Base-by-base conservation (phyloP, 2,113 vertebrate genomes). In the Cromileptes altivelis region DNA sequence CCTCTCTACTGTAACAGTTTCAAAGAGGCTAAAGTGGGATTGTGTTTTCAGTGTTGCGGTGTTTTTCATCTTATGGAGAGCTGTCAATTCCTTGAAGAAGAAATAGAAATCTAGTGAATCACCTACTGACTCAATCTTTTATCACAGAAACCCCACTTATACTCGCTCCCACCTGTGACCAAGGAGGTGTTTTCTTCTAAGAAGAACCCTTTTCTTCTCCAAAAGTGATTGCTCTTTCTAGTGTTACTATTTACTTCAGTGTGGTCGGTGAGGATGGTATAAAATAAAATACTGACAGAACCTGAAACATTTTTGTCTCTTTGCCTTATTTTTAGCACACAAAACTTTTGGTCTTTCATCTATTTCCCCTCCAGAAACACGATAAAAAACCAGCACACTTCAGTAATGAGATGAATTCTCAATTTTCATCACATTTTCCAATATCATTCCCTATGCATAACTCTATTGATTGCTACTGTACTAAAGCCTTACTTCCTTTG, bases 161-260 rank as follows among this genome's bases (percentile, higher is more conserved):
- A 6, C 60, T 61, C 3, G 13, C 19, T 60, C 42, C 6, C 45
- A 2, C 49, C 45, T 4, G 0, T 60, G 53, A 80, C 8, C 8
- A 53, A 50, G 21, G 75, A 85, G 70, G 33, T 52, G 58, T 75
- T 88, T 89, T 91, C 85, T 88, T 91, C 87, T 87, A 65, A 90
- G 80, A 91, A 88, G 90, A 88, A 91, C 77, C 68, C 68, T 50
- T 78, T 42, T 10, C 21, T 70, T 64, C 14, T 61, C 11, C 30
- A 47, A n/a, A n/a, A 78, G 42, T 3, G 58, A 56, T 73, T 64
- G 33, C 56, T 80, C 21, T 72, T 75, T 80, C 19, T 40, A 55
- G 8, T 62, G 37, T 60, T n/a, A 40, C 33, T 21, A 15, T 62
- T 58, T 65, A 23, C 61, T 75, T 73, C 23, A 30, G 0, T 55